These are phyloP conservation scores for Muntiacus muntjak DNA, from an alignment of 2,113 vertebrate genomes.

Conservation along the genomic window DNA sequence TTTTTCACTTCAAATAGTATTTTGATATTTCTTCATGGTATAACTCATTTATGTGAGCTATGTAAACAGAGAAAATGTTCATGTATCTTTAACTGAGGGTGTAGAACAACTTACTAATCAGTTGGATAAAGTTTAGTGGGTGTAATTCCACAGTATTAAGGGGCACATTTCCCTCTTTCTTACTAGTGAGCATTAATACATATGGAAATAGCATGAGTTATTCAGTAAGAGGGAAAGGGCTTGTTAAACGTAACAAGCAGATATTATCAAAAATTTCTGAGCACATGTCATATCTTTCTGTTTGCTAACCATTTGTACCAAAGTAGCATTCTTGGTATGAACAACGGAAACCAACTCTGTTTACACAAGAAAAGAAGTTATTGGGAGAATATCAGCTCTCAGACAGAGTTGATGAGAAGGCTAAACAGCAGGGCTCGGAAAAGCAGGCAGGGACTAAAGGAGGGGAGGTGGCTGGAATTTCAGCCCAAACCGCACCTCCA, in stretches of 20 bases:
- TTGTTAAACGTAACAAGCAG: background rate
- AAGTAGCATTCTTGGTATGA: background rate
- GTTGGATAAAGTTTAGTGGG: slow-evolving; percentile 34
- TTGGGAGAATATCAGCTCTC: background rate
- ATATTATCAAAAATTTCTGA: background rate
- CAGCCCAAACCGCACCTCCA: background rate
- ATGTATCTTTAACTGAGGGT: background rate
- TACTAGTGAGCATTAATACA: slow-evolving; percentile 43
- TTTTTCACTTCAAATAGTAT: slow-evolving; percentile 49
- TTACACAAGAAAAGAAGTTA: background rate
- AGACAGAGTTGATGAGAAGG: background rate
- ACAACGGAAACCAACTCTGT: background rate
- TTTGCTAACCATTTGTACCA: background rate
- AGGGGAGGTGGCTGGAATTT: background rate
- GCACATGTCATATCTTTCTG: background rate
- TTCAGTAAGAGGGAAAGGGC: background rate
- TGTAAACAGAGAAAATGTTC: background rate
- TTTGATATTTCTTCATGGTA: slow-evolving; percentile 35
- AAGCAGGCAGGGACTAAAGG: background rate
- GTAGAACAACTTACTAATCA: background rate
- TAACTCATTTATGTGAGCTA: background rate
- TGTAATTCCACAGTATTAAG: background rate
- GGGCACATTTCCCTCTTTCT: background rate
- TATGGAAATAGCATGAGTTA: background rate
- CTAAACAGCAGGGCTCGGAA: background rate